A percentile compares a stretch with the other conserved stretches of the same genome.
Conservation (phyloP, 2,888 invertebrate species). For the Orthosia cruda region DNA sequence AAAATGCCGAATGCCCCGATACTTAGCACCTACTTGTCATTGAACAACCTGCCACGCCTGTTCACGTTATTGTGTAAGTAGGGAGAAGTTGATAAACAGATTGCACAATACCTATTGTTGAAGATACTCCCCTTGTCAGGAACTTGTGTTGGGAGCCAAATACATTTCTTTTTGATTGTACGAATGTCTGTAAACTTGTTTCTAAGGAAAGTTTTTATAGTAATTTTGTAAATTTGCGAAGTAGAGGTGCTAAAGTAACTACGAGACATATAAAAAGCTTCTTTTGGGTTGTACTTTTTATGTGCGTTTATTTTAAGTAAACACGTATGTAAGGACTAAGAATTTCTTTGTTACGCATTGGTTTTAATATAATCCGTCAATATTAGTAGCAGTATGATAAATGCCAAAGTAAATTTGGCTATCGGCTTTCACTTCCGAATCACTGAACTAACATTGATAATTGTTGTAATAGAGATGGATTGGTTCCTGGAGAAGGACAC, state of each 20-base stretch:
- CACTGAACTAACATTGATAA: too few relatives aligned
- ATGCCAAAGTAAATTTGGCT: too few relatives aligned
- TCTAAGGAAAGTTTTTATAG: background rate
- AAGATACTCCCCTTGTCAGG: slow-evolving; percentile 37
- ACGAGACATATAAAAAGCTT: background rate
- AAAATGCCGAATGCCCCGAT: slow-evolving; percentile 20
- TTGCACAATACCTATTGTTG: slow-evolving; percentile 57
- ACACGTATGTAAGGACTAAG: too few relatives aligned
- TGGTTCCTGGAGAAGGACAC: too few relatives aligned
- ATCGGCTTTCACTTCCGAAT: too few relatives aligned
- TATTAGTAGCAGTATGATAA: too few relatives aligned
- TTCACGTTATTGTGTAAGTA: slow-evolving; percentile 53
- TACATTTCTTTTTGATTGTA: slow-evolving; percentile 24
- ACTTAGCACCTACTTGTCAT: slow-evolving; percentile 43
- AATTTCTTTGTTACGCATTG: too few relatives aligned
- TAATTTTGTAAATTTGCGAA: background rate
- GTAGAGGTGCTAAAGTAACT: background rate
- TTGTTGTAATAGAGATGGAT: too few relatives aligned
- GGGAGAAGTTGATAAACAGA: slow-evolving; percentile 48
- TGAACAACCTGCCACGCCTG: slow-evolving; percentile 51
- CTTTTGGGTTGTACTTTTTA: too few relatives aligned
- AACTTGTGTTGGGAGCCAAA: slow-evolving; percentile 43
- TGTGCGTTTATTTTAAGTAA: too few relatives aligned
- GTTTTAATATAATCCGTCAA: too few relatives aligned
- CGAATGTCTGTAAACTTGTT: background rate